phyloP scores from a whole-genome alignment of 2,888 invertebrate species.

The Hoplodrina blanda region DNA sequence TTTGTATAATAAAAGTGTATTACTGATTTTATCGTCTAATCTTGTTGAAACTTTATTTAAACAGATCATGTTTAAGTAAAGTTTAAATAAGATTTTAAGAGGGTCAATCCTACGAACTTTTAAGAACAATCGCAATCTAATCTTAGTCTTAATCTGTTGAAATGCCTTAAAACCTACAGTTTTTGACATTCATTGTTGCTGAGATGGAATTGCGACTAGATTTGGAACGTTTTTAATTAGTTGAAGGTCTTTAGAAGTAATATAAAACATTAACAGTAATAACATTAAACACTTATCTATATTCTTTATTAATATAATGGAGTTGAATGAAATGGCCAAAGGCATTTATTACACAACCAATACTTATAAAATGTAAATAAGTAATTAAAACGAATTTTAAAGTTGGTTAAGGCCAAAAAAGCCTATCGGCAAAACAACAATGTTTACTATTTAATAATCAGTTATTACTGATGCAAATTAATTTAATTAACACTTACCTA shows the following conservation, averaged over 20 bases:
- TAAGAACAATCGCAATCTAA: too few species aligned
- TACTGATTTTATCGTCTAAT: slow-evolving; percentile 35
- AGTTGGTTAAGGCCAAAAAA: slow-evolving; percentile 23
- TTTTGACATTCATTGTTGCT: too few species aligned
- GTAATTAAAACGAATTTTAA: slow-evolving; percentile 4
- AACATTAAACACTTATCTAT: too few species aligned
- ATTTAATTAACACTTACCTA: slow-evolving; percentile 2
- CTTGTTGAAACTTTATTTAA: slow-evolving; percentile 9
- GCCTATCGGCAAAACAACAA: not conserved
- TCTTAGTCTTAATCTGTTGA: too few species aligned
- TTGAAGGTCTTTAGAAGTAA: not conserved
- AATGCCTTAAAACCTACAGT: too few species aligned
- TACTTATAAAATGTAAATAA: not conserved
- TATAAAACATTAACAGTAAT: not conserved
- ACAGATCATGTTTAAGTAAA: too few species aligned
- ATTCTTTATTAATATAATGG: too few species aligned
- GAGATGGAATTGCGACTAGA: too few species aligned
- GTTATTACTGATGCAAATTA: not conserved
- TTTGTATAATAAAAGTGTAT: slow-evolving; percentile 39
- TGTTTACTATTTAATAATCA: not conserved
- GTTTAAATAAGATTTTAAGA: too few species aligned
- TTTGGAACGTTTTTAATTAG: too few species aligned
- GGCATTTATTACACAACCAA: not conserved
- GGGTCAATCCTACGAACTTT: too few species aligned
- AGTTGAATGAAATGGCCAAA: not conserved